Evolutionary conservation across 2,797 vertebrate species (phyloP).

Genomic region (Todus mexicanus): DNA sequence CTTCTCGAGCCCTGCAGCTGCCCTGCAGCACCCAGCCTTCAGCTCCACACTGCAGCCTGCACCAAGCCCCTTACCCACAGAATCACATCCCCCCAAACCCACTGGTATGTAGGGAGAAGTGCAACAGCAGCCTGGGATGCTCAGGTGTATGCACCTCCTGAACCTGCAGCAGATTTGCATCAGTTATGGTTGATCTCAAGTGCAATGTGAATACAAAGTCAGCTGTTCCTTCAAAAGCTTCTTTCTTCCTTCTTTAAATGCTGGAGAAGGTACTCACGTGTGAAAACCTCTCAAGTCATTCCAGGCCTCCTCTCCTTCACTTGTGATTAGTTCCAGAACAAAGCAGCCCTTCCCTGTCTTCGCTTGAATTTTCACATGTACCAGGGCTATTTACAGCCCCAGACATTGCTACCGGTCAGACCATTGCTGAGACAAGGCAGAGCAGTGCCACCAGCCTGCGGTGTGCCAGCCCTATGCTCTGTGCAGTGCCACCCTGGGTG

Average conservation of each 20-base stretch:
- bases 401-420: fast-evolving
- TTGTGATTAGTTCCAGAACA: background rate
- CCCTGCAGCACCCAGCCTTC: background rate
- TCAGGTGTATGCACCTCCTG: background rate
- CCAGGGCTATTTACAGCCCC: background rate
- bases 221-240: background rate
- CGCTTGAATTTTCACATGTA: background rate
- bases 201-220: background rate
- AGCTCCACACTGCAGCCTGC: background rate
- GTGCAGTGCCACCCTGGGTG: fast-evolving
- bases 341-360: background rate
- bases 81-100: background rate
- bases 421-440: background rate
- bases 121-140: background rate
- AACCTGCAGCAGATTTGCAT: background rate
- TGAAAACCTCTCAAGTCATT: background rate
- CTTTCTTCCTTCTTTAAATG: background rate
- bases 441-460: background rate
- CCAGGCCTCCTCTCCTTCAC: background rate
- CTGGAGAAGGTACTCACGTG: background rate
- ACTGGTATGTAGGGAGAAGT: fast-evolving
- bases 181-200: background rate
- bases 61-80: background rate
- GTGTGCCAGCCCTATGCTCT: background rate
- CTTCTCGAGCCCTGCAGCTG: background rate